Evolutionary conservation across 2,888 invertebrate genomes (phyloP).

Genomic region (Thymelicus sylvestris): DNA sequence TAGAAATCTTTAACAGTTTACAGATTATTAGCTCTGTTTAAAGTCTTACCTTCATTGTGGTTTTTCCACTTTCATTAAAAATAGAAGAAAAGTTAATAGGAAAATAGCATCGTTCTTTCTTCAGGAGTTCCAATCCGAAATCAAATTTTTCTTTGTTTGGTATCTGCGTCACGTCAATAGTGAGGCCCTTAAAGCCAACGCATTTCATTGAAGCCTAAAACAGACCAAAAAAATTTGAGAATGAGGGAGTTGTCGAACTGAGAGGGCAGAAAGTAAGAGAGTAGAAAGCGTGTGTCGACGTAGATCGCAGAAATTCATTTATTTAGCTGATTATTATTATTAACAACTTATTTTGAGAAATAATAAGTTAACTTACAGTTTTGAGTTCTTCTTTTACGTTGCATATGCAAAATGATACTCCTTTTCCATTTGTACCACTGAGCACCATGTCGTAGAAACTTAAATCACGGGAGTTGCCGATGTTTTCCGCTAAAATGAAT

Average conservation of each 20-base stretch:
- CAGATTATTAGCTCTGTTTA: neutral
- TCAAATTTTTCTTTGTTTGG: slow-evolving; percentile 46
- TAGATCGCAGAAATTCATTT: no score
- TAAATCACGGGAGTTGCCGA: slow-evolving; percentile 62
- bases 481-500: slow-evolving; percentile 54
- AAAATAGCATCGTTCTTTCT: slow-evolving; percentile 43
- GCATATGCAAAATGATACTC: slow-evolving; percentile 59
- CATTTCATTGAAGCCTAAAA: slow-evolving; percentile 33
- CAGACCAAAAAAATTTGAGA: neutral
- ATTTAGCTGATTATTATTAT: no score
- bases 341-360: no score
- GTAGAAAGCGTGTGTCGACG: no score
- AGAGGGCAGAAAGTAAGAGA: no score
- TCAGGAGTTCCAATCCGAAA: slow-evolving; percentile 49
- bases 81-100: slow-evolving; percentile 49
- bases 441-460: slow-evolving; percentile 60
- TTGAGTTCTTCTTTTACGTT: slow-evolving; percentile 54
- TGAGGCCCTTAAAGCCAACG: slow-evolving; percentile 35
- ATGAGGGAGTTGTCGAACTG: no score
- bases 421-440: slow-evolving; percentile 52
- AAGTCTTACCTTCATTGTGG: slow-evolving; percentile 45
- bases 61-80: slow-evolving; percentile 39
- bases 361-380: slow-evolving; percentile 52
- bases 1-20: neutral
- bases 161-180: slow-evolving; percentile 47